These are phyloP conservation scores for Sebastes baramenuke DNA, from an alignment of 2,797 vertebrate genomes.

Conservation along the genomic window DNA sequence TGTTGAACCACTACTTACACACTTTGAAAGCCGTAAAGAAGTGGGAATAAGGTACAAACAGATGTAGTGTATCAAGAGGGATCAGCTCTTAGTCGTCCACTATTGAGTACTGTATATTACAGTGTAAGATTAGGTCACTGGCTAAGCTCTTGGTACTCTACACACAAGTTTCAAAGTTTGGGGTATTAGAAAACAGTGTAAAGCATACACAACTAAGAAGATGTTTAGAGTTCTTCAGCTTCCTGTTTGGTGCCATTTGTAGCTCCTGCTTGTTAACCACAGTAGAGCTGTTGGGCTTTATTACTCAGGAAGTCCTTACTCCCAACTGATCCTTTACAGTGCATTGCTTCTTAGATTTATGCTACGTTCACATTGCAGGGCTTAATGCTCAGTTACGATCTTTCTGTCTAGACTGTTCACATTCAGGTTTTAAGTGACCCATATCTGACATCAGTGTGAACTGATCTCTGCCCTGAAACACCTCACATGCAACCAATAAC, in stretches of 20 bases:
- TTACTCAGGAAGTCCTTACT: slow-evolving; percentile 2
- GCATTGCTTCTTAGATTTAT: background rate
- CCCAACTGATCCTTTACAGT: background rate
- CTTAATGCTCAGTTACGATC: too few species aligned
- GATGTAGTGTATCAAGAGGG: background rate
- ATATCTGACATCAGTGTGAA: too few species aligned
- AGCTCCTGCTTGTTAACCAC: slow-evolving; percentile 4
- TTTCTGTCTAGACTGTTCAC: too few species aligned
- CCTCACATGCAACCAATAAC: too few species aligned
- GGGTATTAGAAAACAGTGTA: background rate
- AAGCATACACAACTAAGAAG: background rate
- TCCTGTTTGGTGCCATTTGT: background rate
- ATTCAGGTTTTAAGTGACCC: too few species aligned
- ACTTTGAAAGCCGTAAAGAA: background rate
- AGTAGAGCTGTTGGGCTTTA: slow-evolving; percentile 6
- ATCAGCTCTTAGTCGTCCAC: background rate
- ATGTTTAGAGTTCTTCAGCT: background rate
- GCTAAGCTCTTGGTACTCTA: background rate
- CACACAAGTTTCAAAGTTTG: slow-evolving; percentile 1
- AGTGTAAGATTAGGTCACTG: background rate
- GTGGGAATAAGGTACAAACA: background rate
- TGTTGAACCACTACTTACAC: background rate
- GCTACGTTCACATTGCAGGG: too few species aligned
- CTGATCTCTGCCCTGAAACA: too few species aligned
- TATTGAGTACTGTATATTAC: background rate